Conservation (phyloP, 2,113 vertebrate genomes). For the Pachypanchax playfairii region DNA sequence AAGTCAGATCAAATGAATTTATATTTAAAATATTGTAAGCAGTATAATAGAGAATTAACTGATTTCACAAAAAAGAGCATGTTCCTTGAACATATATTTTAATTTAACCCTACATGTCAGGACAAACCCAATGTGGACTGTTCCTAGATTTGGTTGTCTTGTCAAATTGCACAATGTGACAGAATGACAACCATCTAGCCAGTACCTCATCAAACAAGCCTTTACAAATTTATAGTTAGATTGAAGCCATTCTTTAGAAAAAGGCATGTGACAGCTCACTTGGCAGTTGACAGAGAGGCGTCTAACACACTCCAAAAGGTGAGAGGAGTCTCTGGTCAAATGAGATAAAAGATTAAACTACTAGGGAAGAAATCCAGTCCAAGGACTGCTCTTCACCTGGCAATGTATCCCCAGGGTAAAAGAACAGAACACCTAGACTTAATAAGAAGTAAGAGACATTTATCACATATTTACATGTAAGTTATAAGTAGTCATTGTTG, state of each 20-base stretch:
- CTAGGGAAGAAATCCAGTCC: not conserved
- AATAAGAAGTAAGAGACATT: not conserved
- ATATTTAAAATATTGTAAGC: not conserved
- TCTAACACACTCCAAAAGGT: conserved; percentile 5
- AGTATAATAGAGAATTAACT: not conserved
- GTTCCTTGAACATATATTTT: not conserved
- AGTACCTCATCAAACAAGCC: not conserved
- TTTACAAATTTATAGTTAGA: not conserved
- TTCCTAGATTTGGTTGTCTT: not conserved
- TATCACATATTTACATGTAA: not conserved
- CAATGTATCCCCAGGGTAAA: not conserved
- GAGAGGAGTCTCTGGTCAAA: not conserved
- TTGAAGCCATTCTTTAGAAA: conserved; percentile 12
- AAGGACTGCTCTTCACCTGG: not conserved
- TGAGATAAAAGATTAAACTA: conserved; percentile 7
- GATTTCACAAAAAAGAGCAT: not conserved
- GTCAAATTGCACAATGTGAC: conserved; percentile 5
- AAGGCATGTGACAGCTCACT: conserved; percentile 7
- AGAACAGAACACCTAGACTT: not conserved
- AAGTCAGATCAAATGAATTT: no score
- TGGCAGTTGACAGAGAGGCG: conserved; percentile 5
- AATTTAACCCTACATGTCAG: not conserved
- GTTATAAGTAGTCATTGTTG: no score
- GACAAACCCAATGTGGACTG: not conserved
- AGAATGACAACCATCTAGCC: not conserved